phyloP scores from a whole-genome alignment of 2,888 invertebrate species.

The Parthenolecanium corni region DNA sequence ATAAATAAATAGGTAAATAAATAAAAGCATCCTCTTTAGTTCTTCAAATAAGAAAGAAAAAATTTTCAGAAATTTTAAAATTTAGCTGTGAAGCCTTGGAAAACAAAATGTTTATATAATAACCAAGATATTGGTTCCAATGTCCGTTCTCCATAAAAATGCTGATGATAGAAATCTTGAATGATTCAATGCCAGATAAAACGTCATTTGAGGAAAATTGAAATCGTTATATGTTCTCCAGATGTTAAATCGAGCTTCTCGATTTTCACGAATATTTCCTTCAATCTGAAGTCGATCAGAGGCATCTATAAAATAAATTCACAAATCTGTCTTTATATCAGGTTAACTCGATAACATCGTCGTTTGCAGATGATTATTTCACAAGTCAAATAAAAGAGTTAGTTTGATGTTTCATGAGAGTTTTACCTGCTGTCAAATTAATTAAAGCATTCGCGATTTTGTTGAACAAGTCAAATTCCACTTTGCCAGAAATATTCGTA shows the following conservation, averaged over 20 bases:
- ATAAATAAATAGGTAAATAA: too few relatives aligned
- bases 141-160: slow-evolving; percentile 67
- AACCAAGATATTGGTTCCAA: slow-evolving; percentile 51
- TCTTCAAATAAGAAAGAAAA: too few relatives aligned
- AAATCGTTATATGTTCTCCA: slow-evolving; percentile 76
- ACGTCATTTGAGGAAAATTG: slow-evolving; percentile 61
- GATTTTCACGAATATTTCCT: slow-evolving; percentile 62
- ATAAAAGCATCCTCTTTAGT: too few relatives aligned
- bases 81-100: neutral
- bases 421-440: slow-evolving; percentile 53
- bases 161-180: slow-evolving; percentile 67
- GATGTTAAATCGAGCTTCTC: slow-evolving; percentile 61
- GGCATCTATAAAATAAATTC: slow-evolving; percentile 43
- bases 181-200: slow-evolving; percentile 69
- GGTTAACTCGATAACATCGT: too few relatives aligned
- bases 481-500: slow-evolving; percentile 48
- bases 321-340: too few relatives aligned
- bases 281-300: slow-evolving; percentile 57
- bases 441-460: slow-evolving; percentile 54
- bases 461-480: slow-evolving; percentile 47
- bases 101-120: neutral
- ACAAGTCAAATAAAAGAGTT: too few relatives aligned
- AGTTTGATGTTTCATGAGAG: too few relatives aligned
- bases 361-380: too few relatives aligned
- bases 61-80: neutral